Evolutionary conservation across 1,140 invertebrate genomes (phyloP), one percentile per base, ranked within the genome.

Genomic region (Nomia melanderi): DNA sequence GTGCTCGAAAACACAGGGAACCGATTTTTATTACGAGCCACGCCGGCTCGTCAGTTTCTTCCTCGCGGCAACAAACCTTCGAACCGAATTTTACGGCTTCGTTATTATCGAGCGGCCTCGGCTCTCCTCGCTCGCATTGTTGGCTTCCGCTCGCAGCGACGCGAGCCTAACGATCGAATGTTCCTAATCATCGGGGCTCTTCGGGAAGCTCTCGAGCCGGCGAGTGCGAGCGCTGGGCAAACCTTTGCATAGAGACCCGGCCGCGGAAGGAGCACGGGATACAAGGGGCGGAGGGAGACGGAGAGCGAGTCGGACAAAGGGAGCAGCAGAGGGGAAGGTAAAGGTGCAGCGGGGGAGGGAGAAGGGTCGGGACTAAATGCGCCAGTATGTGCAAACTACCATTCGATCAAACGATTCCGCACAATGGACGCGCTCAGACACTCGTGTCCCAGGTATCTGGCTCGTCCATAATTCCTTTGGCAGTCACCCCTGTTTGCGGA

Each of bases 181-280:
- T 73, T 73, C 66, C 76, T 73, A 64, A 78, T 78, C 69, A 70
- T 78, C 76, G 60, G n/a, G 65, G 76, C 59, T 64, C 75, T 70
- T 64, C 63, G 59, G 50, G 64, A 72, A 72, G 65, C 69, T 72
- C 76, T 72, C 60, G 47, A 57, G n/a, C 47, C 39, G 82, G 47
- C 72, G 80, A 76, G 41, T n/a, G 20, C 14, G 41, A 59, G 73
- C 65, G n/a, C 73, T 76, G 60, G 73, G 73, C 73, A 76, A 76
- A 76, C 73, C 73, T 76, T 76, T 76, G 73, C 73, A 59, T 69
- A 76, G 65, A 69, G 65, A 66, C 47, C 71, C 60, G 41, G 41
- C 33, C 41, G 27, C 41, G 63, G 72, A 57, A 65, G 36, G 25
- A 41, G n/a, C n/a, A 47, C 57, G 76, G 39, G 11, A n/a, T 29